Conservation (phyloP, 2,113 vertebrate species). For the Vireo altiloquus region DNA sequence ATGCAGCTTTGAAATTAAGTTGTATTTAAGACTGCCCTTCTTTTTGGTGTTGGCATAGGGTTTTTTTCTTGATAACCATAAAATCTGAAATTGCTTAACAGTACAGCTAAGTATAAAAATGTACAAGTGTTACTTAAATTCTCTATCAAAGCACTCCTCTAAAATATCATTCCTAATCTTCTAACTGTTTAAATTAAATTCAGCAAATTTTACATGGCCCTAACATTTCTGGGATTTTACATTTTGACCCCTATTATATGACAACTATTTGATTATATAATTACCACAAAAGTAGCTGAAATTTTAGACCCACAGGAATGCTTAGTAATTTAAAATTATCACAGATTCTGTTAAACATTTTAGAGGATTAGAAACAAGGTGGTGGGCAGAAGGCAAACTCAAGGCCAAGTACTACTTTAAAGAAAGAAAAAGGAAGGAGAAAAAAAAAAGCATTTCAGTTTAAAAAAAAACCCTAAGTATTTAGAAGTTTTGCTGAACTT, state of each 20-base stretch:
- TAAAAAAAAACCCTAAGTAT: not conserved
- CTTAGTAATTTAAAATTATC: not conserved
- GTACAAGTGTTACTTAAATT: not conserved
- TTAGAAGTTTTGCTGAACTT: not conserved
- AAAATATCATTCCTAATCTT: not conserved
- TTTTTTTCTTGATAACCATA: not conserved
- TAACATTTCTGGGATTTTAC: not conserved
- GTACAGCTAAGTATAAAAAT: not conserved
- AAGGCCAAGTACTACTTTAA: not conserved
- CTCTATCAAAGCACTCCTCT: not conserved
- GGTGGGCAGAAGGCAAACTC: not conserved
- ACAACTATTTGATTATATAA: not conserved
- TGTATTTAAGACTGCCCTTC: not conserved
- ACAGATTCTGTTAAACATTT: not conserved
- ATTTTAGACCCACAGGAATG: not conserved
- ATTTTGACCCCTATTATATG: not conserved
- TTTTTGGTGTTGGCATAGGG: not conserved
- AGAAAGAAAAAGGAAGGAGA: accelerated
- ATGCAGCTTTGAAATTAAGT: not conserved
- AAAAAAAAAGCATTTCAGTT: not conserved
- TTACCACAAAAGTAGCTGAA: not conserved
- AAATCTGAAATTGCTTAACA: not conserved
- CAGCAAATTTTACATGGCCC: not conserved
- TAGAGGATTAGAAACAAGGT: not conserved
- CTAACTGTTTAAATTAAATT: not conserved